Percentiles rank a stretch among this genome's conserved stretches.
Conservation (phyloP, 2,113 vertebrate species). For the Diphyllodes magnificus region DNA sequence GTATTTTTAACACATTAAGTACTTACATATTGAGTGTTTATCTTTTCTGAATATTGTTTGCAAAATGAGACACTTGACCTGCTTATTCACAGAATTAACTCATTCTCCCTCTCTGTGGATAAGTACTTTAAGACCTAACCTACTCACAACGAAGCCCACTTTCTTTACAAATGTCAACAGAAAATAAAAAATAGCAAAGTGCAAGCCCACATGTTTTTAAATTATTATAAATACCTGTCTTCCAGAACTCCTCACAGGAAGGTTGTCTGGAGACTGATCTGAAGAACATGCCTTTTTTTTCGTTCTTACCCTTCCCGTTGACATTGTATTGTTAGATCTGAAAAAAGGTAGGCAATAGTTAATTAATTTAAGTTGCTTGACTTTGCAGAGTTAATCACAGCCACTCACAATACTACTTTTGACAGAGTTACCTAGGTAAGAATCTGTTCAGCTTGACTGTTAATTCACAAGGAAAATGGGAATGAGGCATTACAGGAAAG, state of each 20-base stretch:
- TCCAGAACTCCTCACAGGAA: conserved; percentile 86
- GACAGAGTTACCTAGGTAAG: background rate
- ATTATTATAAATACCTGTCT: conserved; percentile 75
- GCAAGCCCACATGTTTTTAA: background rate
- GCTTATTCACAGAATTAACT: background rate
- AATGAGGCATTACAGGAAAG: background rate
- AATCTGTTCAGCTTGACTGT: background rate
- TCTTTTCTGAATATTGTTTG: background rate
- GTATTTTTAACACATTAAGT: background rate
- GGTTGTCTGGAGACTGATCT: conserved; percentile 79
- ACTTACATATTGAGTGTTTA: background rate
- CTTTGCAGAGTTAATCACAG: background rate
- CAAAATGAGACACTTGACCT: background rate
- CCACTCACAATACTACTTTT: background rate
- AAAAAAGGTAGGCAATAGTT: background rate
- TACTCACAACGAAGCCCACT: background rate
- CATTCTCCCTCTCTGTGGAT: background rate
- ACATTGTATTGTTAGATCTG: conserved; percentile 76
- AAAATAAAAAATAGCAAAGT: background rate
- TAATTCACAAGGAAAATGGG: background rate
- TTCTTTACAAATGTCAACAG: background rate
- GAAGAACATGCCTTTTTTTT: conserved; percentile 80
- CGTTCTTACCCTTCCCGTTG: conserved; percentile 73
- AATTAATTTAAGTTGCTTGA: background rate
- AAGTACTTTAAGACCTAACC: background rate